Evolutionary conservation across 2,797 vertebrate genomes (phyloP).

Genomic region (Malurus splendens): DNA sequence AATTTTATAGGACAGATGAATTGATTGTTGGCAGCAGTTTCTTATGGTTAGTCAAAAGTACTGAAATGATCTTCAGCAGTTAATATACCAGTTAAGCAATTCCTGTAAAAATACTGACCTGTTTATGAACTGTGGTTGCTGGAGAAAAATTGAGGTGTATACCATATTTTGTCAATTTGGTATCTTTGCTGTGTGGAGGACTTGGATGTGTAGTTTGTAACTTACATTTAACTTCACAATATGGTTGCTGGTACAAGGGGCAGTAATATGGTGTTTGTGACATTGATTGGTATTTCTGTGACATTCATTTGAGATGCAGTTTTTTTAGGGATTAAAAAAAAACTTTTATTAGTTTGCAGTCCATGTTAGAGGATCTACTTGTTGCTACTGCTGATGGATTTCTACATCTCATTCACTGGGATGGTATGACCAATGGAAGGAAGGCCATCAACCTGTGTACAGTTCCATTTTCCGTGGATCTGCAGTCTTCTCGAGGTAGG

Average conservation of each 20-base stretch:
- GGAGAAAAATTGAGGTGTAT: neutral
- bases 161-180: neutral
- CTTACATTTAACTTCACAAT: neutral
- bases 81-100: neutral
- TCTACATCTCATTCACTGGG: slow-evolving; percentile 95
- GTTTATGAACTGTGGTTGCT: neutral
- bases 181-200: neutral
- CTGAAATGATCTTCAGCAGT: neutral
- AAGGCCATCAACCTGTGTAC: slow-evolving; percentile 91
- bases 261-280: neutral
- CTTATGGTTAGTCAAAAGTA: neutral
- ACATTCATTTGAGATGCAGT: neutral
- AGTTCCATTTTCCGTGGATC: slow-evolving; percentile 92
- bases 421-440: slow-evolving; percentile 89
- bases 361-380: slow-evolving; percentile 88
- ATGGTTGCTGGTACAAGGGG: neutral
- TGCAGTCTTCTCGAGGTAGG: slow-evolving; percentile 92
- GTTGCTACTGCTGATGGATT: slow-evolving; percentile 91
- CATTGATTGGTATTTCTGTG: neutral
- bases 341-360: slow-evolving; percentile 82
- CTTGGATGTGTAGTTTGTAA: neutral
- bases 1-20: neutral
- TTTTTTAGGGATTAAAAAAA: neutral
- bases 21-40: neutral
- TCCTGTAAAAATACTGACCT: neutral